Evolutionary conservation across 2,797 vertebrate genomes (phyloP).

Genomic region (Tinamus major): DNA sequence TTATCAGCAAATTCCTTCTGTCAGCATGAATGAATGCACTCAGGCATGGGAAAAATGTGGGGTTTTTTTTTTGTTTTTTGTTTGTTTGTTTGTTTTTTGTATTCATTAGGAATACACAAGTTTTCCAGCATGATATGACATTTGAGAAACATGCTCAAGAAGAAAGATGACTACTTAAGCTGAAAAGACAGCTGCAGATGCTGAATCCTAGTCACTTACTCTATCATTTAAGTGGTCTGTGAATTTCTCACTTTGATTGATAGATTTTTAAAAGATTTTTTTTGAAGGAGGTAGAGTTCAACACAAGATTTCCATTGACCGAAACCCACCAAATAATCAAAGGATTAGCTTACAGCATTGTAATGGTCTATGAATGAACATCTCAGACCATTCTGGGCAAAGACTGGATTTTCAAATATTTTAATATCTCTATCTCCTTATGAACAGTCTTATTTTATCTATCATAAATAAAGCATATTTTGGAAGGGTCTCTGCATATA

Average conservation of each 20-base stretch:
- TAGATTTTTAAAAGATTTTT: not conserved
- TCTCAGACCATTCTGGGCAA: not conserved
- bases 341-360: not conserved
- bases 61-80: not conserved
- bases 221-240: not conserved
- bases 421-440: no score
- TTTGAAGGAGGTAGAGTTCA: not conserved
- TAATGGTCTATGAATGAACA: not conserved
- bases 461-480: not conserved
- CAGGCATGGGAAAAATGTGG: not conserved
- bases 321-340: not conserved
- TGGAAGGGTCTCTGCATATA: not conserved
- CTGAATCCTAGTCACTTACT: not conserved
- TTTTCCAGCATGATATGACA: not conserved
- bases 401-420: not conserved
- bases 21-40: conserved; percentile 15
- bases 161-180: not conserved
- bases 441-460: not conserved
- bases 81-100: not conserved
- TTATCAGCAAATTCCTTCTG: conserved; percentile 40
- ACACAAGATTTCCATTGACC: not conserved
- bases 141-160: not conserved
- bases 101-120: conserved; percentile 37
- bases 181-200: not conserved
- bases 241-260: not conserved